Conservation (phyloP, 2,113 vertebrate genomes). For the Ochotona curzoniae region DNA sequence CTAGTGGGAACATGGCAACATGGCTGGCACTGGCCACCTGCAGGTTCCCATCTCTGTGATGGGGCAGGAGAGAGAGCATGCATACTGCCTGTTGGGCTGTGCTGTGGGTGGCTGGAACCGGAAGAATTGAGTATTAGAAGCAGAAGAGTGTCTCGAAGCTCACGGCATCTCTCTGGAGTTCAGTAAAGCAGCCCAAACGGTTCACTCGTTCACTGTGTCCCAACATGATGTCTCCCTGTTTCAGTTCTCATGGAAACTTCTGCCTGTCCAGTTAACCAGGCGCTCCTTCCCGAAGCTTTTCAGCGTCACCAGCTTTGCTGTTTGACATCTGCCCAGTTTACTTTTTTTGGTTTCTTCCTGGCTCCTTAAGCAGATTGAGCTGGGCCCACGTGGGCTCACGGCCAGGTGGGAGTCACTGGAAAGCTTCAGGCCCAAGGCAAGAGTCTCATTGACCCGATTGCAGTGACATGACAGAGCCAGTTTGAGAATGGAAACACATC, state of each 20-base stretch:
- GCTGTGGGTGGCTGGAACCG: background rate
- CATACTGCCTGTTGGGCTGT: background rate
- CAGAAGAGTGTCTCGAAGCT: background rate
- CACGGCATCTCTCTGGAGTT: background rate
- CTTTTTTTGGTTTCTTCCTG: background rate
- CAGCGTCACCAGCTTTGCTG: background rate
- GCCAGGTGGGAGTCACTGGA: background rate
- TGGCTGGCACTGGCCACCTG: background rate
- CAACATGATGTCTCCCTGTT: background rate
- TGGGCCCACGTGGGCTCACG: background rate
- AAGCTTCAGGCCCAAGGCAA: background rate
- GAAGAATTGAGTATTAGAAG: background rate
- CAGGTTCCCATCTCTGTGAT: background rate
- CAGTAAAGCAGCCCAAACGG: background rate
- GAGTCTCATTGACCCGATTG: background rate
- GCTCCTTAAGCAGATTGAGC: background rate
- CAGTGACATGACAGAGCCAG: background rate
- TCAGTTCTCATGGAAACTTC: background rate
- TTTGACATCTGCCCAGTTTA: constrained; percentile 11
- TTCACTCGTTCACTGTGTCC: background rate
- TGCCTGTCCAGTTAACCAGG: background rate
- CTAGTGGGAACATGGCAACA: background rate
- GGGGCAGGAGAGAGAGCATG: background rate
- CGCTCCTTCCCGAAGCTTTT: background rate
- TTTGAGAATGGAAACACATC: background rate